phyloP scores from a whole-genome alignment of 2,888 invertebrate genomes.

The Dicranocentrus wangi region DNA sequence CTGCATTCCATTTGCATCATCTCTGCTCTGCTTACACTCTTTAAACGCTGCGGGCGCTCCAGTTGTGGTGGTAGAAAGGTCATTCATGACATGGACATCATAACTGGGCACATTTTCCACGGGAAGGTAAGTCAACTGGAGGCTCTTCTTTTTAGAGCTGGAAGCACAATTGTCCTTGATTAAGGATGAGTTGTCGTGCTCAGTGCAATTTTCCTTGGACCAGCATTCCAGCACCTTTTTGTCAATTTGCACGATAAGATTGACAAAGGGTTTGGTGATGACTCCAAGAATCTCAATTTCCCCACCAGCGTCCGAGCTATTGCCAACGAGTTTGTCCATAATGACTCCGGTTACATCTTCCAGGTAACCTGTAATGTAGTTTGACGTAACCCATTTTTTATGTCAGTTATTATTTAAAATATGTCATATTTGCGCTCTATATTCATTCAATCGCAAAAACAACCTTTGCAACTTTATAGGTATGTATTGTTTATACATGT shows the following conservation, averaged over 20 bases:
- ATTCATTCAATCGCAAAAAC: neutral
- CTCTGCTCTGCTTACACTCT: conserved; percentile 32
- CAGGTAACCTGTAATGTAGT: conserved; percentile 73
- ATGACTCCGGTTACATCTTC: conserved; percentile 74
- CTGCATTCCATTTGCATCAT: no score
- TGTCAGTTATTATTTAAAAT: no score
- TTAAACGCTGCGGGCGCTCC: conserved; percentile 16
- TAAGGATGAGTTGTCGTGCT: conserved; percentile 74
- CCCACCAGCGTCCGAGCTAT: conserved; percentile 69
- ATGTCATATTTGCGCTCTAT: neutral
- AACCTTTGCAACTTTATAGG: neutral
- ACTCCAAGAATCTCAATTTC: conserved; percentile 75
- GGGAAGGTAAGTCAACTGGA: neutral
- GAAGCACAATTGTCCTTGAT: conserved; percentile 73
- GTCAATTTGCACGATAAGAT: conserved; percentile 76
- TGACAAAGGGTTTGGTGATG: conserved; percentile 76
- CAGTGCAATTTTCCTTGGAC: conserved; percentile 74
- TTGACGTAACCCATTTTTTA: no score
- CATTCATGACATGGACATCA: conserved; percentile 8
- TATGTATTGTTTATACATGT: no score
- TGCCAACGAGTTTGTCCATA: conserved; percentile 73
- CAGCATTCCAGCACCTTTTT: conserved; percentile 75
- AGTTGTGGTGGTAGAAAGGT: neutral
- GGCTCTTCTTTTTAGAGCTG: neutral
- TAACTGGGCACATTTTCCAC: neutral